Percentiles rank a stretch among this genome's conserved stretches.
Evolutionary conservation across 1,140 invertebrate species (phyloP).

Genomic region (Varroa destructor): DNA sequence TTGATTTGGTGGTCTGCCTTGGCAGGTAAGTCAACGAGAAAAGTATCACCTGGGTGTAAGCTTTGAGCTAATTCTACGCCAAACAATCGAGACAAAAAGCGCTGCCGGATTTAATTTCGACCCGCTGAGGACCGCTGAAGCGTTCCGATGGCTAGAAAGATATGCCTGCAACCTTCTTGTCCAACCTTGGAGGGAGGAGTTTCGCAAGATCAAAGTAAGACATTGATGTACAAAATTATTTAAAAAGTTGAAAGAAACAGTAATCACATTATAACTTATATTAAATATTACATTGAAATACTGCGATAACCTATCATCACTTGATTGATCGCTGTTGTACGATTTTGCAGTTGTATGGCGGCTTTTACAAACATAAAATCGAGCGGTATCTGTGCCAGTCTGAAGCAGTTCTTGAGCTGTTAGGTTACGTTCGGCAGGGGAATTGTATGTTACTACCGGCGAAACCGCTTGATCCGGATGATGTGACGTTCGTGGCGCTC

Average conservation of each 20-base stretch:
- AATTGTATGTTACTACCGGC: conserved; percentile 49
- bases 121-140: conserved; percentile 59
- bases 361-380: conserved; percentile 71
- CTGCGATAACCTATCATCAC: neutral
- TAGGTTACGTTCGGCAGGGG: conserved; percentile 54
- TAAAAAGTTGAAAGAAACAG: neutral
- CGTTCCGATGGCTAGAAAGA: conserved; percentile 65
- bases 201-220: conserved; percentile 57
- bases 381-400: conserved; percentile 59
- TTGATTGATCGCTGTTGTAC: conserved; percentile 29
- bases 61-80: conserved; percentile 35
- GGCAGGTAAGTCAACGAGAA: conserved; percentile 2
- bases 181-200: conserved; percentile 77
- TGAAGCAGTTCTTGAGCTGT: conserved; percentile 57
- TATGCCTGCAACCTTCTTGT: conserved; percentile 69
- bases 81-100: conserved; percentile 51
- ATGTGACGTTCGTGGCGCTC: conserved; percentile 58
- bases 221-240: neutral
- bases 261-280: neutral
- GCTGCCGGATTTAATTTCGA: conserved; percentile 52
- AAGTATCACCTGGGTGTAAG: conserved; percentile 20
- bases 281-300: too few species aligned
- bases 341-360: conserved; percentile 57
- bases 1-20: too few species aligned
- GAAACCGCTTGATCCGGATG: conserved; percentile 62